Evolutionary conservation across 2,888 invertebrate genomes (phyloP), one percentile per base, ranked within the genome.

Genomic region (Orthosia gothica): DNA sequence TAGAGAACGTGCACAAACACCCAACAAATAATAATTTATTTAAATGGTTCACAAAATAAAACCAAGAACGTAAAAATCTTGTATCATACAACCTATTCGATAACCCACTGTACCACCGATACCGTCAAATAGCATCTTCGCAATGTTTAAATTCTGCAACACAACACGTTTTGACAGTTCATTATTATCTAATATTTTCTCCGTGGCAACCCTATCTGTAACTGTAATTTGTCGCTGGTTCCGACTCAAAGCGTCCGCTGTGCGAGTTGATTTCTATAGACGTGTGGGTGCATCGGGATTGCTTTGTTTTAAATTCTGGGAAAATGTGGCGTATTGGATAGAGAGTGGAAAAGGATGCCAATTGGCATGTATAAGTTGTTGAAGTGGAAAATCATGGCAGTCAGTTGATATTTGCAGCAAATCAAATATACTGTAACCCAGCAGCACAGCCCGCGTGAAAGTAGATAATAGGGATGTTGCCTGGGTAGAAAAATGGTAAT

Each of bases 211-310:
- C 82, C 84, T 82, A 63, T 70, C n/a, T 18, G 12, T 52, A 32
- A 47, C 78, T n/a, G n/a, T n/a, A 73, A 83, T 87, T 86, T 80
- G 85, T 78, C 83, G 76, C 69, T 61, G 71, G 69, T 76, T 79
- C 74, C 79, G 65, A 64, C 57, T 79, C 80, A 81, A 76, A 79
- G 81, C 84, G 49, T 55, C 64, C 62, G 57, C 62, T 57, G 67
- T 69, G 74, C 82, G 61, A 83, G 76, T 84, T 82, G 75, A 78
- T 78, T 76, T 64, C 70, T 77, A 82, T 84, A 80, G 78, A 73
- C 72, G 23, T 59, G n/a, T 70, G 50, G 52, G 40, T 49, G 52
- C 65, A 59, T 20, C 50, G 57, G 16, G 58, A 52, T 65, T 68
- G n/a, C 15, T 61, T 65, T 54, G 57, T 66, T 70, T 57, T 55